phyloP scores from a whole-genome alignment of 2,113 vertebrate genomes.

The Macaca nemestrina region DNA sequence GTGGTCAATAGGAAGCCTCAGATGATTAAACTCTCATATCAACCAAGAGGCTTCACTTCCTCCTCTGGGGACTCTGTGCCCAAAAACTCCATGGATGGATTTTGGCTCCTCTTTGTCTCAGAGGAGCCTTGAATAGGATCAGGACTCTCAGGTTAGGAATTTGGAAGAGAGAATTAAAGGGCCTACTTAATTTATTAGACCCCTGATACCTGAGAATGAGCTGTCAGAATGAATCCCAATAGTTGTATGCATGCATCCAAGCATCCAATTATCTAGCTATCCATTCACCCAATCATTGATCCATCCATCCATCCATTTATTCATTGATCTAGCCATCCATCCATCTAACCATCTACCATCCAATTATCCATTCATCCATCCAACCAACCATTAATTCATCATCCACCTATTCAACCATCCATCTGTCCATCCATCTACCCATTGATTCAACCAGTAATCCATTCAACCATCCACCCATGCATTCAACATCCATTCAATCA shows the following conservation, averaged over 20 bases:
- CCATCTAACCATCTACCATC: neutral
- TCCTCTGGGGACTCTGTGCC: neutral
- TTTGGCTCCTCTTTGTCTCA: slow-evolving; percentile 16
- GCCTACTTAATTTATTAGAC: neutral
- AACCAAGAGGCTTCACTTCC: neutral
- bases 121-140: neutral
- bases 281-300: neutral
- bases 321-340: neutral
- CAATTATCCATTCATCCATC: neutral
- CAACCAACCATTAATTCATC: neutral
- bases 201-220: neutral
- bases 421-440: neutral
- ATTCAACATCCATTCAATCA: neutral
- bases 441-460: neutral
- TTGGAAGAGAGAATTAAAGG: neutral
- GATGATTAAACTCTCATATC: neutral
- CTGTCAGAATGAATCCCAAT: neutral
- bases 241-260: neutral
- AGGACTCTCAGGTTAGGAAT: neutral
- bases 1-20: neutral
- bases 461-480: neutral
- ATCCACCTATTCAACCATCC: neutral
- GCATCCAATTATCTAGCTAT: neutral
- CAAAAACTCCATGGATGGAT: neutral
- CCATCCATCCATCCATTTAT: neutral